Evolutionary conservation across 2,888 invertebrate genomes (phyloP).

Genomic region (Muschampia plurimacula): DNA sequence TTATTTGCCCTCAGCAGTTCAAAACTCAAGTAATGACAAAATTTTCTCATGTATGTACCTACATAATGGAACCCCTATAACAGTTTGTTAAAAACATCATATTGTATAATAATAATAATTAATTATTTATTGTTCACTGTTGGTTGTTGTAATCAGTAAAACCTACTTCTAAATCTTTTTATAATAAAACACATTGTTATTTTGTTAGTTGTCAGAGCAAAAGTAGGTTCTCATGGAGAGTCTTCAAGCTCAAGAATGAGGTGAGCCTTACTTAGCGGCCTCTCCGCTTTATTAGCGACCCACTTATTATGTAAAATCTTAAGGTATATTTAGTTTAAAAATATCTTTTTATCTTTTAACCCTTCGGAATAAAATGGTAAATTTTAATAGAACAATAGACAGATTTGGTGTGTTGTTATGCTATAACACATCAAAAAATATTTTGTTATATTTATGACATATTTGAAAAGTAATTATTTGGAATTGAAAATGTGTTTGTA

Average conservation of each 20-base stretch:
- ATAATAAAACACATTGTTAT: conserved; percentile 27
- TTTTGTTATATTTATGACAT: no score
- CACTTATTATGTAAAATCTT: conserved; percentile 45
- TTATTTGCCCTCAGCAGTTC: no score
- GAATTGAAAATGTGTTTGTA: no score
- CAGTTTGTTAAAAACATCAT: no score
- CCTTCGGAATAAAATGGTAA: neutral
- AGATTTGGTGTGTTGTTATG: neutral
- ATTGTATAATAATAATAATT: no score
- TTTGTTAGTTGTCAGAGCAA: conserved; percentile 31
- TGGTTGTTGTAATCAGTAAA: neutral
- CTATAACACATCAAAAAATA: no score
- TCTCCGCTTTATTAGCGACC: conserved; percentile 47
- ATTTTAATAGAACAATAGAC: neutral
- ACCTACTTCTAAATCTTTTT: conserved; percentile 14
- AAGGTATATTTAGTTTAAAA: conserved; percentile 26
- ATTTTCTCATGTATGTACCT: no score
- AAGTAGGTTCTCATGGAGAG: conserved; percentile 35
- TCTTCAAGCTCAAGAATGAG: conserved; percentile 39
- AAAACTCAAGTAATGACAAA: no score
- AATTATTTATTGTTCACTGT: no score
- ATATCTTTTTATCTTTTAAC: conserved; percentile 17
- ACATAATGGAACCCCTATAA: no score
- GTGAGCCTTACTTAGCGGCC: conserved; percentile 43
- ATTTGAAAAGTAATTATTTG: no score